Evolutionary conservation across 2,113 vertebrate species (phyloP).

Genomic region (Papio anubis): DNA sequence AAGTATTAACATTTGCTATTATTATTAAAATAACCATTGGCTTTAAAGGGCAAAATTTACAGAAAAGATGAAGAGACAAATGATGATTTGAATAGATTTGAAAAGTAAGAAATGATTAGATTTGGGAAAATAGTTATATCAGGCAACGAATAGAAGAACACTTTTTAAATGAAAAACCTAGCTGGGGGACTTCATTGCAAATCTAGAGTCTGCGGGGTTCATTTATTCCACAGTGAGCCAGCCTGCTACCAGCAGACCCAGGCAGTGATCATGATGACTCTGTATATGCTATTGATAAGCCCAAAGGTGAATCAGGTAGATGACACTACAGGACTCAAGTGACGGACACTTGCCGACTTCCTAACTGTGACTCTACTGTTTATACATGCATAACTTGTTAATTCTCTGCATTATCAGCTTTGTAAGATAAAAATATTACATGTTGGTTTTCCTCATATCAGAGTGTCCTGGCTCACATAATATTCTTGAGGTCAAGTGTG

Average conservation of each 20-base stretch:
- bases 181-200: background rate
- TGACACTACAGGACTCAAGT: background rate
- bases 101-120: background rate
- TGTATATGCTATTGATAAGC: background rate
- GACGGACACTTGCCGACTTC: background rate
- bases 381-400: background rate
- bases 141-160: background rate
- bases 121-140: background rate
- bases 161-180: background rate
- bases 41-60: background rate
- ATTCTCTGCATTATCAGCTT: constrained; percentile 31
- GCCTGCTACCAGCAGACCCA: background rate
- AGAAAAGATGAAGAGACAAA: background rate
- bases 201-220: background rate
- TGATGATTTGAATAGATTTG: background rate
- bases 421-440: constrained; percentile 50
- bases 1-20: background rate
- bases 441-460: constrained; percentile 45
- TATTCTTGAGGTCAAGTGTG: background rate
- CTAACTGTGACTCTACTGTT: background rate
- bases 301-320: background rate
- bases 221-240: background rate
- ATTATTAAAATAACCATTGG: background rate
- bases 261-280: background rate
- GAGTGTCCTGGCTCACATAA: background rate